A percentile compares a stretch with the other conserved stretches of the same genome.
Conservation (phyloP, 1,140 invertebrate genomes). For the Ditylenchus dipsaci region DNA sequence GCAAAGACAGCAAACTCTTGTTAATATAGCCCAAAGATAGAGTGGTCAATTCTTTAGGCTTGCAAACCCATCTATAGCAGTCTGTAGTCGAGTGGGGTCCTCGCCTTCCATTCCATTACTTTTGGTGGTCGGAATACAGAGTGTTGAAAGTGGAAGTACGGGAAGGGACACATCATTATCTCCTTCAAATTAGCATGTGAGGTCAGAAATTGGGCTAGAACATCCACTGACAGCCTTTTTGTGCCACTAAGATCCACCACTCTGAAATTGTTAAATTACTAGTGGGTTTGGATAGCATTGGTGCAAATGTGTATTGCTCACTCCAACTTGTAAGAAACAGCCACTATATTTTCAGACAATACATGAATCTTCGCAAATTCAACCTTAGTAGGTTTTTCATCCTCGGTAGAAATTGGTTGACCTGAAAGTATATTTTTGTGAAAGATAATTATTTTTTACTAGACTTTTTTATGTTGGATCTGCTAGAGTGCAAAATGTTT, state of each 20-base stretch:
- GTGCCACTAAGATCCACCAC: slow-evolving; percentile 31
- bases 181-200: slow-evolving; percentile 13
- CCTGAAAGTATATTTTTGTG: not conserved
- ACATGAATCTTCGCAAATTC: slow-evolving; percentile 7
- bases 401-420: slow-evolving; percentile 8
- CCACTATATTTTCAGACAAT: not conserved
- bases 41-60: not conserved
- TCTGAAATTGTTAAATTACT: slow-evolving; percentile 16
- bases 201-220: slow-evolving; percentile 21
- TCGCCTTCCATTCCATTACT: not conserved
- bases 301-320: not conserved
- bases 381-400: slow-evolving; percentile 16
- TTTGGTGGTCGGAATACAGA: not conserved
- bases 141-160: not conserved
- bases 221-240: slow-evolving; percentile 1
- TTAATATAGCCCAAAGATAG: not conserved
- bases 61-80: slow-evolving; percentile 5
- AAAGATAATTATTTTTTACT: too few species aligned
- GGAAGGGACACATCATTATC: slow-evolving; percentile 29
- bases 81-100: slow-evolving; percentile 1
- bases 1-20: slow-evolving; percentile 5
- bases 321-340: slow-evolving; percentile 5
- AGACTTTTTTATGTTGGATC: too few species aligned
- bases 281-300: not conserved
- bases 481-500: too few species aligned